These are phyloP conservation scores for Agapornis canus DNA, from an alignment of 2,797 vertebrate species.

Conservation along the genomic window DNA sequence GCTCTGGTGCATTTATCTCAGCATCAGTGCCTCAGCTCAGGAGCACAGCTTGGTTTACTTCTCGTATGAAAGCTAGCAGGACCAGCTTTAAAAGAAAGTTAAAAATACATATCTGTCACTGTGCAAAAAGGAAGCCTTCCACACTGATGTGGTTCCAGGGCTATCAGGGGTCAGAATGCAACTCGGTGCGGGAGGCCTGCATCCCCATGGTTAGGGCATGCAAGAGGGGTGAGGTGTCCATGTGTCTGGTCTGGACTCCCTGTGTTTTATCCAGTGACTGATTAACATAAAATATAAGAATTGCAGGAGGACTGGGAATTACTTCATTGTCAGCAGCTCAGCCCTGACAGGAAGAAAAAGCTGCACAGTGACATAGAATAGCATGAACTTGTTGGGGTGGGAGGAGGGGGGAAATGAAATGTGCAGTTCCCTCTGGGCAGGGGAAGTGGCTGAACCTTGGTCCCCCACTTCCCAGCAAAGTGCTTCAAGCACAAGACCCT, in stretches of 20 bases:
- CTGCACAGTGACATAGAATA: background rate
- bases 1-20: background rate
- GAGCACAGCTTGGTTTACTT: background rate
- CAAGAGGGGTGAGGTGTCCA: background rate
- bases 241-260: accelerated
- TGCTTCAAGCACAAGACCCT: background rate
- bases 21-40: background rate
- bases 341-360: background rate
- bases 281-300: background rate
- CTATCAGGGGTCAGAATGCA: accelerated
- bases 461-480: background rate
- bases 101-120: background rate
- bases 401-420: background rate
- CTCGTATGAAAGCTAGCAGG: background rate
- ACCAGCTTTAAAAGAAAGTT: background rate
- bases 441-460: background rate
- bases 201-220: background rate
- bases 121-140: background rate
- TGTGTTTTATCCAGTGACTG: background rate
- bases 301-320: background rate
- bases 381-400: accelerated
- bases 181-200: background rate
- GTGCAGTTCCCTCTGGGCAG: background rate
- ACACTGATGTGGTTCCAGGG: background rate
- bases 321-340: background rate